These are phyloP conservation scores for Microcebus tavaratra DNA, from an alignment of 2,113 vertebrate genomes.

Conservation along the genomic window DNA sequence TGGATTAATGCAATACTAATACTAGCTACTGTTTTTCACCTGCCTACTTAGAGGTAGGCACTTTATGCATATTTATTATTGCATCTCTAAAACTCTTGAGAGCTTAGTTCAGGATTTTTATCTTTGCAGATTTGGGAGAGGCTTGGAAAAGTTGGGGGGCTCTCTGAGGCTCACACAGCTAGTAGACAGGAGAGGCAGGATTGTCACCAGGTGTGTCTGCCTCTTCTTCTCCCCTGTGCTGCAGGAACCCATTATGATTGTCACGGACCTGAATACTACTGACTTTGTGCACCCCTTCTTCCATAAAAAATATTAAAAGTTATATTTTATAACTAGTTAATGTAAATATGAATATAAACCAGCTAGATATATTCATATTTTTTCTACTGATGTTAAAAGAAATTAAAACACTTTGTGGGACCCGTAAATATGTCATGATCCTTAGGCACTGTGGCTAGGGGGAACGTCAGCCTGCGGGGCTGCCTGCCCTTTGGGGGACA, in stretches of 20 bases:
- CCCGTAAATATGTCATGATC: background rate
- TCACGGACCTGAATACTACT: background rate
- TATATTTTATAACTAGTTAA: background rate
- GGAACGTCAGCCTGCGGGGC: background rate
- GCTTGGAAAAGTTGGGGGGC: background rate
- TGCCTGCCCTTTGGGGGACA: background rate
- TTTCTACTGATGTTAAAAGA: constrained; percentile 22
- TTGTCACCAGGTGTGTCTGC: rapidly evolving
- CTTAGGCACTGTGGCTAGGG: too few relatives aligned
- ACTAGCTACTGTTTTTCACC: background rate
- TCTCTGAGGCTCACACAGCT: background rate
- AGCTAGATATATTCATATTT: background rate
- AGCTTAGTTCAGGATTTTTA: background rate
- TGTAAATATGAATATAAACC: background rate
- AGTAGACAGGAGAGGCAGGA: background rate
- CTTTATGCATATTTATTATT: background rate
- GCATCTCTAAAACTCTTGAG: background rate
- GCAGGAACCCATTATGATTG: rapidly evolving
- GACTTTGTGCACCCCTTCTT: background rate
- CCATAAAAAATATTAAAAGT: background rate
- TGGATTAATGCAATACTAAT: background rate
- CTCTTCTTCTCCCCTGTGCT: too few relatives aligned
- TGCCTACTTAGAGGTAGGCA: background rate
- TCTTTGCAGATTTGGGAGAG: background rate
- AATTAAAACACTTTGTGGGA: background rate